These are phyloP conservation scores for Cantharis lateralis DNA, from an alignment of 2,888 invertebrate genomes.

Conservation along the genomic window DNA sequence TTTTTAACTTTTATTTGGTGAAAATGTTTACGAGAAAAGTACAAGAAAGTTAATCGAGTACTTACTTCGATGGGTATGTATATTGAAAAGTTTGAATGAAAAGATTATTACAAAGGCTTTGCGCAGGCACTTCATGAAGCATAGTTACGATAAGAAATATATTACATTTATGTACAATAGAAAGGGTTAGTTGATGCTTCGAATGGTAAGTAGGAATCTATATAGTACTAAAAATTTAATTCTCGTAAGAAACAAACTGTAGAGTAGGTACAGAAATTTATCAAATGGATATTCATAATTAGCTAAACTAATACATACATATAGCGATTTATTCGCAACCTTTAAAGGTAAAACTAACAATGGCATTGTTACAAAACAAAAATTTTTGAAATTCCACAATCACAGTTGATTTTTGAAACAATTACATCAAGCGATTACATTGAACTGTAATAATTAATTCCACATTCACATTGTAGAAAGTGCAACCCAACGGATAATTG, in stretches of 20 bases:
- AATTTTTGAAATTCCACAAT: background rate
- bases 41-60: background rate
- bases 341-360: background rate
- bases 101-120: background rate
- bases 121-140: background rate
- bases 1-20: background rate
- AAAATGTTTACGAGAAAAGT: no score
- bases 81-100: background rate
- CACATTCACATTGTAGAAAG: slow-evolving; percentile 21
- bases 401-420: background rate
- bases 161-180: background rate
- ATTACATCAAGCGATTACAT: background rate
- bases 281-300: background rate
- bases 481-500: background rate
- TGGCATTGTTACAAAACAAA: background rate
- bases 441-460: slow-evolving; percentile 5
- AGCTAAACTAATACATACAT: background rate
- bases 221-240: background rate
- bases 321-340: background rate
- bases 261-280: background rate
- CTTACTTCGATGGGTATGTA: background rate
- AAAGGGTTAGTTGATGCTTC: background rate
- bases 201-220: background rate
- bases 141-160: background rate
- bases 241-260: background rate